phyloP scores from a whole-genome alignment of 2,113 vertebrate genomes.

The Oryzias javanicus region DNA sequence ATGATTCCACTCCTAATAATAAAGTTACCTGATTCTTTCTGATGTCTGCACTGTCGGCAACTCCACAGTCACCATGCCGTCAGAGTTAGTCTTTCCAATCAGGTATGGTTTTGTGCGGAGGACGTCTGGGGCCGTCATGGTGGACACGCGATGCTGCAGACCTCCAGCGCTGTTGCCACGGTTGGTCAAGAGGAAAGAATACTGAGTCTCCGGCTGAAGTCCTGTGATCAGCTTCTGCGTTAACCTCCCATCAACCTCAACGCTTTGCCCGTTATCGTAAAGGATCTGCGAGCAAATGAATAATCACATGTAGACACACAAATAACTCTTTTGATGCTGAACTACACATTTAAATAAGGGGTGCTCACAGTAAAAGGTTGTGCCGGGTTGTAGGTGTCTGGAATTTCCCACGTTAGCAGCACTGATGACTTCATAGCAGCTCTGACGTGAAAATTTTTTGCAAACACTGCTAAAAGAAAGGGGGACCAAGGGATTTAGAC shows the following conservation, averaged over 20 bases:
- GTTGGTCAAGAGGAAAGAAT: constrained; percentile 96
- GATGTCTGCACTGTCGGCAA: constrained; percentile 89
- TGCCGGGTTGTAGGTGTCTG: constrained; percentile 97
- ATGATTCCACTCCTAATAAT: too few relatives aligned
- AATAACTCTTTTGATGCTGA: background rate
- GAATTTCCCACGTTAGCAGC: constrained; percentile 97
- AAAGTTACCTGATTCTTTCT: constrained; percentile 88
- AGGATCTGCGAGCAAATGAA: constrained; percentile 82
- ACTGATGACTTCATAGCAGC: constrained; percentile 98
- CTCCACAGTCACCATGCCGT: constrained; percentile 95
- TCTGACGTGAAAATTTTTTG: constrained; percentile 99
- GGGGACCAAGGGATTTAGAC: constrained; percentile 88
- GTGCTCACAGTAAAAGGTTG: constrained; percentile 97
- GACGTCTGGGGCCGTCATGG: constrained; percentile 92
- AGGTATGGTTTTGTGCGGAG: constrained; percentile 91
- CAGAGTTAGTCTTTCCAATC: constrained; percentile 91
- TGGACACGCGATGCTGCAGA: constrained; percentile 93
- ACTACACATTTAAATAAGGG: background rate
- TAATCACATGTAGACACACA: background rate
- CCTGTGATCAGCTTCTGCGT: constrained; percentile 96
- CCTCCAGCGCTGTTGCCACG: constrained; percentile 97
- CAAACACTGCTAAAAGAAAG: constrained; percentile 99
- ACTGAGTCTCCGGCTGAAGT: constrained; percentile 94
- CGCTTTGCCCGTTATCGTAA: constrained; percentile 96
- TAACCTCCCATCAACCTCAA: constrained; percentile 94